Conservation (phyloP, 2,888 invertebrate genomes). For the Lasioglossum lativentre region DNA sequence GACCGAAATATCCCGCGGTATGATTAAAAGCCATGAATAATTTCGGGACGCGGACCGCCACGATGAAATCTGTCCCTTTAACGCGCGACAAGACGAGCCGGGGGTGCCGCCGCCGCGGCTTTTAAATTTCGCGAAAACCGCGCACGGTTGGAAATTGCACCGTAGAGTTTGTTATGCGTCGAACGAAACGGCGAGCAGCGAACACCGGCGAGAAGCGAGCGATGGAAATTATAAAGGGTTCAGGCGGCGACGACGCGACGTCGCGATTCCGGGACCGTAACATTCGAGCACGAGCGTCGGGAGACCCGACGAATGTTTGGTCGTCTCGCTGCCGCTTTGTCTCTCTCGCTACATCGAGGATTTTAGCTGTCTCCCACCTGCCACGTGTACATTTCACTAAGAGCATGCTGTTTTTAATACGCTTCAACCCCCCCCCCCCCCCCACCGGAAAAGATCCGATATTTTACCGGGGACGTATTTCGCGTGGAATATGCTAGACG, state of each 20-base stretch:
- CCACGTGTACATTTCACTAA: not conserved
- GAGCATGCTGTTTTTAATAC: not conserved
- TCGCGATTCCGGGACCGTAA: slow-evolving; percentile 7
- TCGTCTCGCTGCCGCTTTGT: not conserved
- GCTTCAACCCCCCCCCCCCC: not conserved
- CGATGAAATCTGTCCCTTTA: not conserved
- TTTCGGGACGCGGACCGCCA: not conserved
- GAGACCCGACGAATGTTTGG: not conserved
- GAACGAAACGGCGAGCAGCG: slow-evolving; percentile 5
- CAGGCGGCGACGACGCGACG: not conserved
- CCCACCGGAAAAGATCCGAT: not conserved
- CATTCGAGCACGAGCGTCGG: not conserved
- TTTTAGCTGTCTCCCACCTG: not conserved
- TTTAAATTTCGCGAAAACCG: slow-evolving; percentile 10
- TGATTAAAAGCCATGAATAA: slow-evolving; percentile 17
- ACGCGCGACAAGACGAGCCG: not conserved
- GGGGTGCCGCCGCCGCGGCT: not conserved
- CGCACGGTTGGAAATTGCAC: not conserved
- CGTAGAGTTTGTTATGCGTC: slow-evolving; percentile 6
- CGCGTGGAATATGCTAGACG: not conserved
- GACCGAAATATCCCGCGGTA: not conserved
- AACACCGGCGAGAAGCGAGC: not conserved
- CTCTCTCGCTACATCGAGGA: not conserved
- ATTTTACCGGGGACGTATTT: not conserved
- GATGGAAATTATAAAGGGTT: slow-evolving; percentile 18